Conservation (phyloP, 2,888 invertebrate species). For the Rotaria socialis region DNA sequence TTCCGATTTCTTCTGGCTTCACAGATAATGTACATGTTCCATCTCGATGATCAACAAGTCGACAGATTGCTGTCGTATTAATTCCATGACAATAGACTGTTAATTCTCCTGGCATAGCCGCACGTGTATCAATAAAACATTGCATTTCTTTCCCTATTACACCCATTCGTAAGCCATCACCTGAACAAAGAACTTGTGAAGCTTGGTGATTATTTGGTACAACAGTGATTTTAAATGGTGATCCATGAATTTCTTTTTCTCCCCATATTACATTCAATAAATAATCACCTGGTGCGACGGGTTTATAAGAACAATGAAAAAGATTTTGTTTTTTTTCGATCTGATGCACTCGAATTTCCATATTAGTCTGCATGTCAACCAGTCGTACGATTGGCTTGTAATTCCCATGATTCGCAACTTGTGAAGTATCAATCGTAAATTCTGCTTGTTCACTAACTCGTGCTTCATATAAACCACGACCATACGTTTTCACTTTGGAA, state of each 20-base stretch:
- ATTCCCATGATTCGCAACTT: constrained; percentile 64
- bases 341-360: constrained; percentile 73
- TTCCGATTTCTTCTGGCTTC: constrained; percentile 88
- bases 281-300: constrained; percentile 68
- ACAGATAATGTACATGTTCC: constrained; percentile 89
- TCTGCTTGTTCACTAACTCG: constrained; percentile 84
- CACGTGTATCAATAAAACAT: constrained; percentile 90
- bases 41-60: constrained; percentile 92
- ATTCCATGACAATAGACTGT: constrained; percentile 94
- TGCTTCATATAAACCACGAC: constrained; percentile 83
- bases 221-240: constrained; percentile 67
- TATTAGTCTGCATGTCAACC: constrained; percentile 71
- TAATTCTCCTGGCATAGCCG: constrained; percentile 83
- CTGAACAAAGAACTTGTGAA: constrained; percentile 70
- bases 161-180: constrained; percentile 85
- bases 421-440: constrained; percentile 81
- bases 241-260: constrained; percentile 71
- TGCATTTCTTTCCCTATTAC: constrained; percentile 89
- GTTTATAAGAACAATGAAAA: constrained; percentile 84
- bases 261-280: constrained; percentile 87
- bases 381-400: constrained; percentile 68
- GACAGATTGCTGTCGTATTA: constrained; percentile 88
- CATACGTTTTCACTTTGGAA: constrained; percentile 66
- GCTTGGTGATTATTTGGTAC: constrained; percentile 51
- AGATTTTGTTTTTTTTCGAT: constrained; percentile 72